phyloP scores from a whole-genome alignment of 2,797 vertebrate species.

The Fistularia tabacaria region DNA sequence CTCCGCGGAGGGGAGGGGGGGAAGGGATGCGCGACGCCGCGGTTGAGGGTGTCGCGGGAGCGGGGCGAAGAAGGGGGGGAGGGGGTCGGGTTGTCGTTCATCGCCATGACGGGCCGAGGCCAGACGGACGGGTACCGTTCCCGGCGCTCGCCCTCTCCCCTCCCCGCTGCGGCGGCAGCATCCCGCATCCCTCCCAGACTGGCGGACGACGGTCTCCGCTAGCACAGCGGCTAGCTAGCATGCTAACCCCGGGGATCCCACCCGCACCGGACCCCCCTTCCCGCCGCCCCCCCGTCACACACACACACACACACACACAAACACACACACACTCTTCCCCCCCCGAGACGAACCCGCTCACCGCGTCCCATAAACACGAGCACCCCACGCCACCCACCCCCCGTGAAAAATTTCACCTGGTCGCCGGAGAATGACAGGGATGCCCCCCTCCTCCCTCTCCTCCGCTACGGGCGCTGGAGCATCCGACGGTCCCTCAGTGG shows the following conservation, averaged over 20 bases:
- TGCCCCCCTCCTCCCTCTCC: constrained; percentile 46
- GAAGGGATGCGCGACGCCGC: too few species aligned
- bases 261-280: constrained; percentile 23
- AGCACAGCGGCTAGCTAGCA: constrained; percentile 39
- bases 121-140: constrained; percentile 38
- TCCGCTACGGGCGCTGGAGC: constrained; percentile 57
- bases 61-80: background rate
- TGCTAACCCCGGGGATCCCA: constrained; percentile 48
- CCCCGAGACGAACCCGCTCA: constrained; percentile 21
- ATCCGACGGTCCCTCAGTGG: constrained; percentile 62
- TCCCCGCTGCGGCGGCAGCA: constrained; percentile 17
- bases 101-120: constrained; percentile 49
- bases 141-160: constrained; percentile 24
- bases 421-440: constrained; percentile 50
- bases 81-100: constrained; percentile 20
- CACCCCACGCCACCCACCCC: background rate
- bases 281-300: too few species aligned
- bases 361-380: background rate
- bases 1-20: background rate
- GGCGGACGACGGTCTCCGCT: constrained; percentile 52
- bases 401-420: constrained; percentile 54
- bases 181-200: constrained; percentile 51
- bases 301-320: background rate
- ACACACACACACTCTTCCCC: background rate
- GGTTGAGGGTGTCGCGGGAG: background rate